Evolutionary conservation across 2,113 vertebrate genomes (phyloP).

Genomic region (Arvicanthis niloticus): DNA sequence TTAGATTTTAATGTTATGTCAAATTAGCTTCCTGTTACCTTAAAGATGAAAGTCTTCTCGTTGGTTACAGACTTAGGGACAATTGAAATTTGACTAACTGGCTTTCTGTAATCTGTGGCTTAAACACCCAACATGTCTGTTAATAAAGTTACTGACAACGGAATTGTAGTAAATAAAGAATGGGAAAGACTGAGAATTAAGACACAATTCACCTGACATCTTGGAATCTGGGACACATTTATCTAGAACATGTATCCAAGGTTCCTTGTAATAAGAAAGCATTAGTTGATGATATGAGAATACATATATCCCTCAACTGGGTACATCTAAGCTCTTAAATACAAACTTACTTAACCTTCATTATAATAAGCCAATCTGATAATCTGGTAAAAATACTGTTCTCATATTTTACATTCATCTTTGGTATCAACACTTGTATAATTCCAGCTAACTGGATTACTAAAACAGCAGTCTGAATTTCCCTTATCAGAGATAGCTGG

Average conservation of each 20-base stretch:
- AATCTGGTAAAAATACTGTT: neutral
- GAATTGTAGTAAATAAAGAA: neutral
- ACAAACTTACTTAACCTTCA: neutral
- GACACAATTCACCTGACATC: neutral
- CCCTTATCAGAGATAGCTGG: neutral
- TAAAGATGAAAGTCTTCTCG: neutral
- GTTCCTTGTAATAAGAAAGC: neutral
- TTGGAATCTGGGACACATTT: neutral
- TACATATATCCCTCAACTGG: neutral
- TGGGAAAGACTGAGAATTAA: neutral
- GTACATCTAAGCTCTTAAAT: neutral
- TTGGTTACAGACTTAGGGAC: neutral
- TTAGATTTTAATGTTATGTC: neutral
- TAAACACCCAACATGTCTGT: neutral
- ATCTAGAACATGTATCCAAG: neutral
- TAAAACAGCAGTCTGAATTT: neutral
- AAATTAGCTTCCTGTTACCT: neutral
- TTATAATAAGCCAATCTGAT: neutral
- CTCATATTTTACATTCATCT: neutral
- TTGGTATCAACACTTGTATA: neutral
- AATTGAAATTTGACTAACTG: neutral
- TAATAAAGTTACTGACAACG: neutral
- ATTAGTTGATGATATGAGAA: neutral
- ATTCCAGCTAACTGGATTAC: neutral
- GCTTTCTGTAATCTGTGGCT: rapidly evolving